Evolutionary conservation across 2,888 invertebrate genomes (phyloP), one percentile per base, ranked within the genome.

Genomic region (Pandemis corylana): DNA sequence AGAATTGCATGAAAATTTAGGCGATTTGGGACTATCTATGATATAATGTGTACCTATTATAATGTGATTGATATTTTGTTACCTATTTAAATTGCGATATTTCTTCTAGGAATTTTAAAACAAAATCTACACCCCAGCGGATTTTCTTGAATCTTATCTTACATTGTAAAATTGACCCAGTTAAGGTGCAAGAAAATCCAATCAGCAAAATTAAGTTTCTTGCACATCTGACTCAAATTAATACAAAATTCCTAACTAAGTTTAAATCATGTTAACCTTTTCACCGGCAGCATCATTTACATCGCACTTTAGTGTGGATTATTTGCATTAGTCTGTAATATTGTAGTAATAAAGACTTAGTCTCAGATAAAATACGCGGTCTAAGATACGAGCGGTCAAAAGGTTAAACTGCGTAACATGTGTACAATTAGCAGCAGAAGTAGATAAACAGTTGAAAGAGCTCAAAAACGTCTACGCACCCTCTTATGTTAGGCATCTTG

Each of bases 11-110:
- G 77, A 75, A 76, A 71, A 72, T 78, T 78, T 77, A 82, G 78
- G 82, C 81, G 78, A 81, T 82, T 75, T 83, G 80, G 77, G 76
- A 79, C 83, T 83, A 83, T 81, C 82, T 83, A 83, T 83, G 78
- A 80, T 81, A 80, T 78, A 77, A 73, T 74, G 70, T 76, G 67
- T 76, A 76, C 64, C 71, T 73, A 70, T 73, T 74, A 77, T 65
- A 20, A 68, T 75, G 76, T 76, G 76, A 76, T 78, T 75, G 75
- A 71, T 75, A 71, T 75, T 68, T 75, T 46, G 46, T 71, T 67
- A 75, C 67, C 71, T 75, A 75, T 67, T 62, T 66, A 41, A 46
- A 56, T 67, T 63, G 61, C 20, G 15, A 62, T 67, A n/a, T 42
- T 62, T 66, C 65, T 70, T 67, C 75, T 75, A 71, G 71, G 67